Evolutionary conservation across 2,888 invertebrate species (phyloP), one percentile per base, ranked within the genome.

Genomic region (Atherix ibis): DNA sequence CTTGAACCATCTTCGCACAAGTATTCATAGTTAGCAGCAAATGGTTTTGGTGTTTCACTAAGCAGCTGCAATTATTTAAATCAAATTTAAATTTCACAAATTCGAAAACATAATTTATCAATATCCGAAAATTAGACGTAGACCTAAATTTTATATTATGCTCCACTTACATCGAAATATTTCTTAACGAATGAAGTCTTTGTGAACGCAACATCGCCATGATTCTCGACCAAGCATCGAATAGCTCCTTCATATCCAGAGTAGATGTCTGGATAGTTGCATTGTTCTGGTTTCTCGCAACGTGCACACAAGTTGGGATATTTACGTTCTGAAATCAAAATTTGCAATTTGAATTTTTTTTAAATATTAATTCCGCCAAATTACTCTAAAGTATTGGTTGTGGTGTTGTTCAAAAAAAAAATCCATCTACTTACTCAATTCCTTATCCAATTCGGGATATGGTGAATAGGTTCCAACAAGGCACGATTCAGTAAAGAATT

Each of bases 171-270:
- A 36, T 79, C 81, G 51, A 84, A 82, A 67, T 79, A 81, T 53
- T 78, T 74, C 49, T 74, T 68, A 25, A 84, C 80, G 47, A 67
- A 83, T 47, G 80, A 78, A 39, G 81, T 76, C 56, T 84, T 85
- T 10, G 82, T 83, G 64, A 83, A 87, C 10, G 88, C 89, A 3
- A 91, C 75, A 46, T 89, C 76, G 1, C 88, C 89, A 3, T 74
- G 75, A 43, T 82, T 79, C 45, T 79, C 75, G 2, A 77, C 76
- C 39, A 91, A 61, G 54, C 91, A 91, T 17, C 76, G 65, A 29
- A 89, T 63, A 1, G 88, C 84, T 1, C 91, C 91, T 41, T 82
- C 80, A 53, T 88, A 87, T 2, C 89, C 88, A 13, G 85, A 82
- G 58, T 69, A 85, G 32, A 71, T 73, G 54, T 91, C 91, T 1